phyloP scores from a whole-genome alignment of 2,797 vertebrate species.

The Micromesistius poutassou region DNA sequence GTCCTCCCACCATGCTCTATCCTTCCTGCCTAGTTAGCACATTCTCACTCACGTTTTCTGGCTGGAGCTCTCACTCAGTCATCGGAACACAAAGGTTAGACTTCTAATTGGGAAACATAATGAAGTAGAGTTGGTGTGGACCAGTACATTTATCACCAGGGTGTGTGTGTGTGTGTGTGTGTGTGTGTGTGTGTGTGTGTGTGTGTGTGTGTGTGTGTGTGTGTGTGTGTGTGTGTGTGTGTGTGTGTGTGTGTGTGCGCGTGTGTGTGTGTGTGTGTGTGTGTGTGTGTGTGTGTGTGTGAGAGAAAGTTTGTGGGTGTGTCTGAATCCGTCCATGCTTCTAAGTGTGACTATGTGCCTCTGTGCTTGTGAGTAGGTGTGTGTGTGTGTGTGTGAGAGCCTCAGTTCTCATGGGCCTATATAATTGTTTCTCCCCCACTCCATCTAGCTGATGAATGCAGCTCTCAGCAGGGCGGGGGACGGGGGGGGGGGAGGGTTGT shows the following conservation, averaged over 20 bases:
- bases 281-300: conserved; percentile 5
- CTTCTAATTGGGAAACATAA: conserved; percentile 47
- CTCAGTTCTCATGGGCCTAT: conserved; percentile 3
- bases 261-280: too few relatives aligned
- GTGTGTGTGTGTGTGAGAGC: conserved; percentile 22
- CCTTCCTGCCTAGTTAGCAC: not conserved
- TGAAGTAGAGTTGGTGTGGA: conserved; percentile 43
- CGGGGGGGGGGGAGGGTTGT: too few relatives aligned
- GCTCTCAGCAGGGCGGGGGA: conserved; percentile 7
- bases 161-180: not conserved
- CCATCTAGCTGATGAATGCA: conserved; percentile 43
- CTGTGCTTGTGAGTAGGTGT: conserved; percentile 16
- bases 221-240: too few relatives aligned
- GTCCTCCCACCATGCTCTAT: conserved; percentile 2
- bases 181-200: conserved; percentile 24
- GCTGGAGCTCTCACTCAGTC: conserved; percentile 27
- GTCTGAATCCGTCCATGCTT: conserved; percentile 3
- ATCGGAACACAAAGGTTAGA: conserved; percentile 49
- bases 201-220: not conserved
- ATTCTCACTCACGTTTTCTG: conserved; percentile 21
- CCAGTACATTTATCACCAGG: not conserved
- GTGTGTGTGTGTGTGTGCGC: conserved; percentile 6
- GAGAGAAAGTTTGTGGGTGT: conserved; percentile 18
- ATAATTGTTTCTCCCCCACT: conserved; percentile 19
- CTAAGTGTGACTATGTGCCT: too few relatives aligned